Percentiles rank a stretch among this genome's conserved stretches.
Evolutionary conservation across 2,797 vertebrate species (phyloP).

Genomic region (Lithobates pipiens): DNA sequence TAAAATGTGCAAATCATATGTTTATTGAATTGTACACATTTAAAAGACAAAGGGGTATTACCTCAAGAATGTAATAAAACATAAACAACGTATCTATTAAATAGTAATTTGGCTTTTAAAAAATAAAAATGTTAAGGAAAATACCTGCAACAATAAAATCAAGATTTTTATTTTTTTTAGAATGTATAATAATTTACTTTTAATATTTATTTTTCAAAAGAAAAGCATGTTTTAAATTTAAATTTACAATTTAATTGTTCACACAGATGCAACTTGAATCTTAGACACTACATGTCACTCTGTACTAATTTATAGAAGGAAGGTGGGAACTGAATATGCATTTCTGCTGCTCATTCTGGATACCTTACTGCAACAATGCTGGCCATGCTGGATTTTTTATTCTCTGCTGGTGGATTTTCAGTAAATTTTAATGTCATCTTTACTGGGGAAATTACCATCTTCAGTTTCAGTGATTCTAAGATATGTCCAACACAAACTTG

Average conservation of each 20-base stretch:
- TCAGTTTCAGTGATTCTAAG: constrained; percentile 5
- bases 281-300: constrained; percentile 7
- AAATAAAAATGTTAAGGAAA: too few relatives aligned
- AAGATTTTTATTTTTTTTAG: too few relatives aligned
- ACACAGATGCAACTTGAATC: background rate
- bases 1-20: too few relatives aligned
- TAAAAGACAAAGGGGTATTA: too few relatives aligned
- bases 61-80: too few relatives aligned
- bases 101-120: too few relatives aligned
- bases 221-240: too few relatives aligned
- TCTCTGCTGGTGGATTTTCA: background rate
- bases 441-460: constrained; percentile 56
- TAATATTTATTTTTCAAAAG: too few relatives aligned
- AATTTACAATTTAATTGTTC: constrained; percentile 9
- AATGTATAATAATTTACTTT: too few relatives aligned
- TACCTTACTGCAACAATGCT: background rate
- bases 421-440: background rate
- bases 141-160: too few relatives aligned
- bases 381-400: background rate
- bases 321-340: constrained; percentile 67
- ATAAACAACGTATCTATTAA: too few relatives aligned
- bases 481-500: background rate
- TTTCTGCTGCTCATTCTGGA: constrained; percentile 58
- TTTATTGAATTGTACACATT: too few relatives aligned
- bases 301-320: background rate